phyloP scores from a whole-genome alignment of 2,113 vertebrate genomes.

The Hucho hucho region DNA sequence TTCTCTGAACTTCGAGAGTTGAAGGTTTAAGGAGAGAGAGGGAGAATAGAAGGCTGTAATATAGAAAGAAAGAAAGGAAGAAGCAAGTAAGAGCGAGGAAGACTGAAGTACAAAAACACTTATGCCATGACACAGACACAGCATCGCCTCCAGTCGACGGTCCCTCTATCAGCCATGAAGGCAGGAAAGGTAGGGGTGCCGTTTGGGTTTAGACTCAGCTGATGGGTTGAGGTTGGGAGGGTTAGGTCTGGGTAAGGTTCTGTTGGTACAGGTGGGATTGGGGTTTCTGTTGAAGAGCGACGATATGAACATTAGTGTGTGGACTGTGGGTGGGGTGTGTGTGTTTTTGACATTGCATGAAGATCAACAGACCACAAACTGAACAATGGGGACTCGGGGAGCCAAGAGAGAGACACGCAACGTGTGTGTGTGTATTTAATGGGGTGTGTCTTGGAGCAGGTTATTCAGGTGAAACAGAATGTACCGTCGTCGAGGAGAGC shows the following conservation, averaged over 20 bases:
- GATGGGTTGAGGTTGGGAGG: background rate
- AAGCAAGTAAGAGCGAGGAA: slow-evolving; percentile 9
- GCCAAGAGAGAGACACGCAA: slow-evolving; percentile 46
- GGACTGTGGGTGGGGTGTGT: slow-evolving; percentile 32
- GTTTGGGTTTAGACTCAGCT: background rate
- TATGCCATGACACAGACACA: slow-evolving; percentile 61
- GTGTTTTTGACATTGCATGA: slow-evolving; percentile 30
- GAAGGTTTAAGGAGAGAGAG: slow-evolving; percentile 21
- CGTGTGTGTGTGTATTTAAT: slow-evolving; percentile 38
- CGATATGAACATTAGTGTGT: background rate
- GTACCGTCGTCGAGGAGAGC: slow-evolving; percentile 54
- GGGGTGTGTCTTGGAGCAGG: slow-evolving; percentile 72
- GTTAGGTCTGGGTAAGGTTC: background rate
- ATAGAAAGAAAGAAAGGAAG: background rate
- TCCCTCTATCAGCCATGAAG: slow-evolving; percentile 55
- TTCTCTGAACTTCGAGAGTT: slow-evolving; percentile 34
- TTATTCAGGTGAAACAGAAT: slow-evolving; percentile 69
- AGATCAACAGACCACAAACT: slow-evolving; percentile 52
- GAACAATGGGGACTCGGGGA: slow-evolving; percentile 68
- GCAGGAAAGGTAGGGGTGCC: slow-evolving; percentile 64
- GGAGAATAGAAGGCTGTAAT: background rate
- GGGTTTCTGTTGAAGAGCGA: too few relatives aligned
- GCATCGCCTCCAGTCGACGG: slow-evolving; percentile 52
- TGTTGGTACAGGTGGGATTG: background rate
- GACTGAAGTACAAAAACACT: slow-evolving; percentile 46